Conservation (phyloP, 2,113 vertebrate genomes). For the Dendropsophus ebraccatus region DNA sequence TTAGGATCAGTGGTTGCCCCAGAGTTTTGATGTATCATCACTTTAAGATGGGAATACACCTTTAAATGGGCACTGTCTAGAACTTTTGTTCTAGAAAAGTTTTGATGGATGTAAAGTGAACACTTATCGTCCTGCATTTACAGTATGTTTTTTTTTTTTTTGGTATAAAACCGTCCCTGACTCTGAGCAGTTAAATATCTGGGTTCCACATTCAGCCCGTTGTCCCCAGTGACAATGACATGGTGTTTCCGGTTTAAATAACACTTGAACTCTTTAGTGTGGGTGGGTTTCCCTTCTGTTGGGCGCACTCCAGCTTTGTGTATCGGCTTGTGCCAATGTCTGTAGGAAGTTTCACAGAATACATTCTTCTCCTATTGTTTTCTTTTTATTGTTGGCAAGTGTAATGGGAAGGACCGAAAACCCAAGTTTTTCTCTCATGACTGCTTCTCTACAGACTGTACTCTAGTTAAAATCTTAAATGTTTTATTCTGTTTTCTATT, state of each 20-base stretch:
- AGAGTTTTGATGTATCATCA: no score
- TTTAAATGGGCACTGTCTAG: no score
- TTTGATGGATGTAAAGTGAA: no score
- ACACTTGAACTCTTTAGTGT: background rate
- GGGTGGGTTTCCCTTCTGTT: slow-evolving; percentile 27
- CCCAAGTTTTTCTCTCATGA: background rate
- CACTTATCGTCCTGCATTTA: background rate
- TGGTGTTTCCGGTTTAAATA: background rate
- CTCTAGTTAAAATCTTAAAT: background rate
- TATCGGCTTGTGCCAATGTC: background rate
- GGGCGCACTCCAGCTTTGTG: slow-evolving; percentile 11
- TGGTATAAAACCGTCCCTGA: no score
- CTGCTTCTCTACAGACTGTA: background rate
- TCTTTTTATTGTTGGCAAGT: slow-evolving; percentile 11
- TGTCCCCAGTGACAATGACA: background rate
- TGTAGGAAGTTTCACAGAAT: slow-evolving; percentile 22
- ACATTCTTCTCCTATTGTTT: slow-evolving; percentile 14
- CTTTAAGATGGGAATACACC: no score
- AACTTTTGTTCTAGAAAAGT: no score
- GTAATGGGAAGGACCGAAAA: background rate
- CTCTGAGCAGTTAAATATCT: background rate
- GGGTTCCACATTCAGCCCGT: background rate
- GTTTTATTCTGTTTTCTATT: background rate
- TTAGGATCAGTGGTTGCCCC: no score
- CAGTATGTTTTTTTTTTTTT: background rate